A percentile compares a stretch with the other conserved stretches of the same genome.
Evolutionary conservation across 1,140 invertebrate species (phyloP).

Genomic region (Hesperophylax magnus): DNA sequence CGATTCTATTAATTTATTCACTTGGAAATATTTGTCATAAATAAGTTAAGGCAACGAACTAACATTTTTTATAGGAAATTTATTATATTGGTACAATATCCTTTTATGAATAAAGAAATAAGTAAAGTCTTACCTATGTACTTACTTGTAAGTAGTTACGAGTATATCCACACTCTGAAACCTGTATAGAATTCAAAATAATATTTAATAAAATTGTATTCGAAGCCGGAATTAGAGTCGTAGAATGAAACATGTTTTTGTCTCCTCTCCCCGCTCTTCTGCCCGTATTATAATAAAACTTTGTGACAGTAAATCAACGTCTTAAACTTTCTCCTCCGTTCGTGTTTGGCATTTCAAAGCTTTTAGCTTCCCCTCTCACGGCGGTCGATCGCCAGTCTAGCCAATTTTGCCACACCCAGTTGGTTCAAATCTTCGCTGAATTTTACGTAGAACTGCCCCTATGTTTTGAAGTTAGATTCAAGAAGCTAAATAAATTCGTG

Average conservation of each 20-base stretch:
- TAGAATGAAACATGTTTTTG: neutral
- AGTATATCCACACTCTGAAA: neutral
- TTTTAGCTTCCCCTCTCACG: neutral
- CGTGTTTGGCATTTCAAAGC: slow-evolving; percentile 5
- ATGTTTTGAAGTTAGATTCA: neutral
- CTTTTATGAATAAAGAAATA: too few relatives aligned
- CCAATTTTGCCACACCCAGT: slow-evolving; percentile 36
- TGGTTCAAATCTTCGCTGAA: slow-evolving; percentile 35
- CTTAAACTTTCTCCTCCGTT: neutral
- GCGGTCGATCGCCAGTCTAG: slow-evolving; percentile 27
- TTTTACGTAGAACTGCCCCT: neutral
- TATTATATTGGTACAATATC: too few relatives aligned
- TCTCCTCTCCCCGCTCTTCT: neutral
- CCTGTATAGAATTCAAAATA: slow-evolving; percentile 1
- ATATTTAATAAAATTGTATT: too few relatives aligned
- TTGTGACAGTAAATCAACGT: neutral
- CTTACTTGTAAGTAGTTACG: too few relatives aligned
- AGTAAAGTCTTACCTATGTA: too few relatives aligned
- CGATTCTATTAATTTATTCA: too few relatives aligned
- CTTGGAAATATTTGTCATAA: too few relatives aligned
- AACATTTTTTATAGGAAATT: too few relatives aligned
- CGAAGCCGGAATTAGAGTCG: too few relatives aligned
- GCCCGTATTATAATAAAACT: neutral
- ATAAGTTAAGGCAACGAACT: too few relatives aligned
- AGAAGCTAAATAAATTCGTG: too few relatives aligned